Percentiles rank a stretch among this genome's conserved stretches.
phyloP scores from a whole-genome alignment of 1,140 invertebrate genomes.

The Chelonus insularis region DNA sequence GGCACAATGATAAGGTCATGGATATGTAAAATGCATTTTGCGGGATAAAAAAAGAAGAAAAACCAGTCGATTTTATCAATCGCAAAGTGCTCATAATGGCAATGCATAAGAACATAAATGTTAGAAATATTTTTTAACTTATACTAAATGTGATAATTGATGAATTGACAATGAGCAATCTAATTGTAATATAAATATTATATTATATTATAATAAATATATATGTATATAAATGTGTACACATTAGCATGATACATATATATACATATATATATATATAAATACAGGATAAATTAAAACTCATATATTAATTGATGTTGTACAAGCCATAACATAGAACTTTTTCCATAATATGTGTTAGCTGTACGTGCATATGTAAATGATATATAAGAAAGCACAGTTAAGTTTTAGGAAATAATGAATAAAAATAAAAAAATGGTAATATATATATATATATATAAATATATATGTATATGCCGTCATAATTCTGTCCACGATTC shows the following conservation, averaged over 20 bases:
- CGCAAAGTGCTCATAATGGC: slow-evolving; percentile 24
- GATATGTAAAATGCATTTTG: background rate
- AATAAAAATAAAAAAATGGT: slow-evolving; percentile 13
- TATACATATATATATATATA: slow-evolving; percentile 35
- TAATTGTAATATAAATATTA: slow-evolving; percentile 55
- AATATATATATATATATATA: too few relatives aligned
- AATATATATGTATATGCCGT: too few relatives aligned
- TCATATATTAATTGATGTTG: slow-evolving; percentile 45
- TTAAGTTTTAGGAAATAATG: slow-evolving; percentile 1
- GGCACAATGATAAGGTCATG: slow-evolving; percentile 3
- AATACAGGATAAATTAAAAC: background rate
- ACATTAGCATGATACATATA: slow-evolving; percentile 35
- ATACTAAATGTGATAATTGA: slow-evolving; percentile 61
- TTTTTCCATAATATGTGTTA: slow-evolving; percentile 31
- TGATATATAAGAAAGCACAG: slow-evolving; percentile 1
- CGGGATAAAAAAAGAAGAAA: slow-evolving; percentile 5
- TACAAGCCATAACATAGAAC: slow-evolving; percentile 45
- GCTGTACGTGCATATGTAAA: slow-evolving; percentile 10
- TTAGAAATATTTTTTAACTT: slow-evolving; percentile 61
- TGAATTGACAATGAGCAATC: slow-evolving; percentile 62
- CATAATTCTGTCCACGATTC: slow-evolving; percentile 46
- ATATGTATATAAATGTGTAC: slow-evolving; percentile 4
- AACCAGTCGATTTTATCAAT: slow-evolving; percentile 7
- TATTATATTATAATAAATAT: slow-evolving; percentile 24
- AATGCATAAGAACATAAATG: slow-evolving; percentile 38